Evolutionary conservation across 2,888 invertebrate species (phyloP).

Genomic region (Drosophila prolongata): DNA sequence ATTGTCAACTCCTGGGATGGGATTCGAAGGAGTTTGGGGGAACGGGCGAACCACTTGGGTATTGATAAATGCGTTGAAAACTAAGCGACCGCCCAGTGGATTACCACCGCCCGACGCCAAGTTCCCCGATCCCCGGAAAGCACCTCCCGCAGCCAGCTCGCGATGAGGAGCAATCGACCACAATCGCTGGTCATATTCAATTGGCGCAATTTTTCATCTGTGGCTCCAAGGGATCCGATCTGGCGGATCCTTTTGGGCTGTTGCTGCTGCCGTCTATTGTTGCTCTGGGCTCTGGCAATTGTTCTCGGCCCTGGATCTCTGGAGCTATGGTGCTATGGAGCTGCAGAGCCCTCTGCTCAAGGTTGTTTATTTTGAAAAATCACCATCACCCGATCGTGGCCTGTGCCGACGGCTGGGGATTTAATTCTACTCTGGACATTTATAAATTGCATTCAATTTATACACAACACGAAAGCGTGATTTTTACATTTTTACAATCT

Average conservation of each 20-base stretch:
- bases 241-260: conserved; percentile 66
- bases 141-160: conserved; percentile 18
- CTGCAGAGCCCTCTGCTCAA: conserved; percentile 57
- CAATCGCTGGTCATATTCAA: conserved; percentile 82
- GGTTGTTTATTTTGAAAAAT: conserved; percentile 81
- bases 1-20: conserved; percentile 65
- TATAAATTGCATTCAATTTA: conserved; percentile 84
- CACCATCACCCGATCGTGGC: conserved; percentile 72
- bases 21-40: conserved; percentile 17
- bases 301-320: conserved; percentile 58
- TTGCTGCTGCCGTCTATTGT: conserved; percentile 64
- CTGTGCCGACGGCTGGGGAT: conserved; percentile 70
- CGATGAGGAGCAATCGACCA: conserved; percentile 51
- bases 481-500: conserved; percentile 81
- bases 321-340: conserved; percentile 16
- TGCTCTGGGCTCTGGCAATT: conserved; percentile 61
- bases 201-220: conserved; percentile 82
- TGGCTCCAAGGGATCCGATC: conserved; percentile 60
- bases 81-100: conserved; percentile 81
- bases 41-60: conserved; percentile 66
- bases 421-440: conserved; percentile 82
- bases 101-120: conserved; percentile 58
- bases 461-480: conserved; percentile 82
- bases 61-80: conserved; percentile 82
- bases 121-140: conserved; percentile 14